Evolutionary conservation across 1,140 invertebrate species (phyloP).

Genomic region (Steinernema feltiae): DNA sequence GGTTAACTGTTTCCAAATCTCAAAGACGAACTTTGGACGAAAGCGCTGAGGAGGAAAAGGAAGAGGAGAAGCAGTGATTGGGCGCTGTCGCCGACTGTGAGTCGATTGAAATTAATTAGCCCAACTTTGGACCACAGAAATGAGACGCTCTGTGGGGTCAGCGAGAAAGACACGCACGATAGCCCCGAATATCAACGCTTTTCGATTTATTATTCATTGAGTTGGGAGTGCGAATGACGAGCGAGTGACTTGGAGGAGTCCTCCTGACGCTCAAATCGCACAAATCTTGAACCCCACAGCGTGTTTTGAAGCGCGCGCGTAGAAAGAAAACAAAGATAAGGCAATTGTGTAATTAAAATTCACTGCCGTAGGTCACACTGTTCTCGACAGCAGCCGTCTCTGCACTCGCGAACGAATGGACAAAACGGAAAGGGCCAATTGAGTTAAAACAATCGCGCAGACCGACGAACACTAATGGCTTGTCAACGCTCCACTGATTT

Average conservation of each 20-base stretch:
- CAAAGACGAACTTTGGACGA: not conserved
- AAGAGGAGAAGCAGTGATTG: not conserved
- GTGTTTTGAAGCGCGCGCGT: no score
- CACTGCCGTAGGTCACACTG: no score
- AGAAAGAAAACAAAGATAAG: no score
- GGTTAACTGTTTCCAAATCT: not conserved
- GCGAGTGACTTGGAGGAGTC: not conserved
- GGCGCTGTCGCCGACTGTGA: not conserved
- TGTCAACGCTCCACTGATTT: slow-evolving; percentile 11
- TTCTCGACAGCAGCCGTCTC: no score
- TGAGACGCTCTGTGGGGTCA: not conserved
- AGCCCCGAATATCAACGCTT: not conserved
- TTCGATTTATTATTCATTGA: slow-evolving; percentile 11
- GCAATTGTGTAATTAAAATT: no score
- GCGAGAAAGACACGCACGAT: not conserved
- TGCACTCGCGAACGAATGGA: no score
- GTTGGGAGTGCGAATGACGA: not conserved
- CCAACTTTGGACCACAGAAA: not conserved
- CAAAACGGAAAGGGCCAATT: no score
- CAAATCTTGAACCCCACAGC: not conserved
- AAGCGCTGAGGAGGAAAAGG: not conserved
- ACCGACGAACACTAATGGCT: not conserved
- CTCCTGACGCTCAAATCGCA: no score
- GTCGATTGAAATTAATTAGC: slow-evolving; percentile 12
- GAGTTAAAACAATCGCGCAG: not conserved